Conservation (phyloP, 1,140 invertebrate genomes). For the Nylanderia fulva region DNA sequence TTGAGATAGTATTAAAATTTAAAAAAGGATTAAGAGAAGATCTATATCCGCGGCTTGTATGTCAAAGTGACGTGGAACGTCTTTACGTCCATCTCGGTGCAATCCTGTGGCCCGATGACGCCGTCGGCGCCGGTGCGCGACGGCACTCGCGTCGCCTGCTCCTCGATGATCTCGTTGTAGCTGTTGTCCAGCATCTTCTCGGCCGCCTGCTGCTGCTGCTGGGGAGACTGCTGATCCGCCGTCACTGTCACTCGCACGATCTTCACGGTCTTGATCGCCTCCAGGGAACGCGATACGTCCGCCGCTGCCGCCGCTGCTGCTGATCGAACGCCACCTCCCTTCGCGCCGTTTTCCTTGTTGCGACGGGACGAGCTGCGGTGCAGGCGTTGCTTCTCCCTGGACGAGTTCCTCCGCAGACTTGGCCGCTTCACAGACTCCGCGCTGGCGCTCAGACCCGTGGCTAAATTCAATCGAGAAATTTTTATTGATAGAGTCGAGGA, state of each 20-base stretch:
- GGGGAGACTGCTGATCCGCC: constrained; percentile 73
- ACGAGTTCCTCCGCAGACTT: constrained; percentile 88
- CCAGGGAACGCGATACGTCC: constrained; percentile 82
- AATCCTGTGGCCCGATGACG: constrained; percentile 83
- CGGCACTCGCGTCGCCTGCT: constrained; percentile 63
- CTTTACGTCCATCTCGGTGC: constrained; percentile 88
- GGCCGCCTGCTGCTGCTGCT: constrained; percentile 71
- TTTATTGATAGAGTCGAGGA: neutral
- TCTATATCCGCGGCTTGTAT: constrained; percentile 89
- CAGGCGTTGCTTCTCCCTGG: constrained; percentile 89
- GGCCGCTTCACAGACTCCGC: constrained; percentile 90
- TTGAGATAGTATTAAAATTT: constrained; percentile 11
- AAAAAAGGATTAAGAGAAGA: neutral
- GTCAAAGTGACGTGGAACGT: constrained; percentile 89
- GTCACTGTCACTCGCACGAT: constrained; percentile 82
- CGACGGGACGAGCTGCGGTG: constrained; percentile 89
- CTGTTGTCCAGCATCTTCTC: constrained; percentile 79
- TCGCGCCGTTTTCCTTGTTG: constrained; percentile 89
- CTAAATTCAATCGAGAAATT: constrained; percentile 66
- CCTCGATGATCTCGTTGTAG: constrained; percentile 75
- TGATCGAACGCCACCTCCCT: constrained; percentile 77
- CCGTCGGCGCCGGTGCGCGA: constrained; percentile 71
- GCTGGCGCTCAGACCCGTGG: constrained; percentile 88
- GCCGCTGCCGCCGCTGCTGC: constrained; percentile 76
- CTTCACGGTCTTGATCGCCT: constrained; percentile 85